Percentiles rank a stretch among this genome's conserved stretches.
These are phyloP conservation scores for Silurus asotus DNA, from an alignment of 2,113 vertebrate species.

Conservation along the genomic window DNA sequence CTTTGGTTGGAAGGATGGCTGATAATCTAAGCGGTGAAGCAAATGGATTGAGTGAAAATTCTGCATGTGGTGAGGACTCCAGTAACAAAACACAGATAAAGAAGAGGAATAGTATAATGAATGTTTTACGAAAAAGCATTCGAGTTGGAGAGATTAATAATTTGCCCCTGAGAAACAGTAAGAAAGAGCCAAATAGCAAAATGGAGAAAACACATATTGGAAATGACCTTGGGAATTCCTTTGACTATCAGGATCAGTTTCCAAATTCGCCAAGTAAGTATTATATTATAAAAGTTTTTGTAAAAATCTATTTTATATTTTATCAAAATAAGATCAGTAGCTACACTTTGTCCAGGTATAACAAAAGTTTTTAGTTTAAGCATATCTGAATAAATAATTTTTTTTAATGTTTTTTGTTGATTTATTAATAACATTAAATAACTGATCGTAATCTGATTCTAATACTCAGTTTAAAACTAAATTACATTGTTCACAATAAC, in stretches of 20 bases:
- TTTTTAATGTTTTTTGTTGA: not conserved
- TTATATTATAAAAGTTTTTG: not conserved
- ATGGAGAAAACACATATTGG: not conserved
- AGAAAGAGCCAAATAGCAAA: constrained; percentile 46
- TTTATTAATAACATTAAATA: not conserved
- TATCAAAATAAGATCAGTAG: constrained; percentile 44
- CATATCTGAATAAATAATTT: not conserved
- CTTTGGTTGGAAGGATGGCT: constrained; percentile 30
- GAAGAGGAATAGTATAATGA: not conserved
- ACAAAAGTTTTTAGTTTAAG: not conserved
- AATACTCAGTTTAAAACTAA: not conserved
- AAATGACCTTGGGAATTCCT: not conserved
- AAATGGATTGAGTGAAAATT: constrained; percentile 7
- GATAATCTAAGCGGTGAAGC: constrained; percentile 19
- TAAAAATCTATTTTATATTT: not conserved
- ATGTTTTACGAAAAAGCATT: constrained; percentile 48
- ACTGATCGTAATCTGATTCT: not conserved
- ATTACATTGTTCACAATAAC: not conserved
- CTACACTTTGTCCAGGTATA: not conserved
- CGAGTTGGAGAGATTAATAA: constrained; percentile 42
- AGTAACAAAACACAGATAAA: constrained; percentile 21
- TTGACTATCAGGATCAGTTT: not conserved
- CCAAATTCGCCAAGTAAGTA: constrained; percentile 67
- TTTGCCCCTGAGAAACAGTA: constrained; percentile 10
- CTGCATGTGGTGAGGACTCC: constrained; percentile 24